These are phyloP conservation scores for Halictus rubicundus DNA, from an alignment of 1,140 invertebrate genomes.

Conservation along the genomic window DNA sequence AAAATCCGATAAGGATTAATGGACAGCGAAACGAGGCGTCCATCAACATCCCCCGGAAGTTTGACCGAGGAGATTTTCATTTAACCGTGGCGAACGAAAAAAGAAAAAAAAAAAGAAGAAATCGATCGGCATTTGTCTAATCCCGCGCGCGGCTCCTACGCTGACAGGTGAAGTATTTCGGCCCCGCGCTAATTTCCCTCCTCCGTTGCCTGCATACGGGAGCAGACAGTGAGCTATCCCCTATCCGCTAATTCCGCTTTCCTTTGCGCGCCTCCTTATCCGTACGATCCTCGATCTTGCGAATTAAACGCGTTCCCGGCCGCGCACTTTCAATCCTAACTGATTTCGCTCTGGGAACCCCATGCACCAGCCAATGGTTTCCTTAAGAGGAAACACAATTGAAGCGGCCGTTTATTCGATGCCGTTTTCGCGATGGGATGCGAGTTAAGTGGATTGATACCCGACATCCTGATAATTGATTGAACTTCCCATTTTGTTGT, in stretches of 20 bases:
- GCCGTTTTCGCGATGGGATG: not conserved
- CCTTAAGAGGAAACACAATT: not conserved
- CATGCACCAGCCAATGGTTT: too few relatives aligned
- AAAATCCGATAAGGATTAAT: too few relatives aligned
- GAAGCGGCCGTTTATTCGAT: not conserved
- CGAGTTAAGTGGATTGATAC: conserved; percentile 15
- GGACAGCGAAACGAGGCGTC: too few relatives aligned
- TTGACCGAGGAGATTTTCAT: not conserved
- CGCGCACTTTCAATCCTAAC: not conserved
- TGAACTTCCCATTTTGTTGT: not conserved
- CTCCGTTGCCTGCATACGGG: not conserved
- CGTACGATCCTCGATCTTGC: not conserved
- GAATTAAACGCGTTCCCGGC: not conserved
- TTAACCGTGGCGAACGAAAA: not conserved
- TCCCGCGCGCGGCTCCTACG: not conserved
- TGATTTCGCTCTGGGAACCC: not conserved
- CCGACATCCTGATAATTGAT: not conserved
- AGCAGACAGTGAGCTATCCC: conserved; percentile 15
- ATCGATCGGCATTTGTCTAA: not conserved
- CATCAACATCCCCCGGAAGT: not conserved
- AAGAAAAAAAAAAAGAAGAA: too few relatives aligned
- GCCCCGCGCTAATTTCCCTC: conserved; percentile 17
- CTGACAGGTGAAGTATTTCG: conserved; percentile 7
- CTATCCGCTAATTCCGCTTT: not conserved
- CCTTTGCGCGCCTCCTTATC: not conserved